A percentile compares a stretch with the other conserved stretches of the same genome.
Evolutionary conservation across 2,888 invertebrate genomes (phyloP).

Genomic region (Limenitis camilla): DNA sequence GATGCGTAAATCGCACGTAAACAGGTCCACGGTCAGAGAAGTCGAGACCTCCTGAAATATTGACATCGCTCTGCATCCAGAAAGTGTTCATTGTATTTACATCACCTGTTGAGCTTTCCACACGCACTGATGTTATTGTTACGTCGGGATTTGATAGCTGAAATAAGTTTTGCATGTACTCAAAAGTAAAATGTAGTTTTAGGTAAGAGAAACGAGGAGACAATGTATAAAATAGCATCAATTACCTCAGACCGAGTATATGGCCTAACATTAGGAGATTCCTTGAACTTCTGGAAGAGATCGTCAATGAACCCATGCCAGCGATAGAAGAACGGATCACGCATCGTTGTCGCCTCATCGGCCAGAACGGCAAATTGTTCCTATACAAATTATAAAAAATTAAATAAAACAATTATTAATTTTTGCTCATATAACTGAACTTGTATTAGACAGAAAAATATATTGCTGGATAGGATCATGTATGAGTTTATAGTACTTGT

Average conservation of each 20-base stretch:
- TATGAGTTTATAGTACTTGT: too few species aligned
- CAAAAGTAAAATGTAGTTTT: background rate
- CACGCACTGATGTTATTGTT: constrained; percentile 59
- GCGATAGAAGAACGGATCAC: constrained; percentile 90
- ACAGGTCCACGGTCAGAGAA: constrained; percentile 81
- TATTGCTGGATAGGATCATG: too few species aligned
- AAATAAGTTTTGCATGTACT: constrained; percentile 9
- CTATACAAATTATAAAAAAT: constrained; percentile 44
- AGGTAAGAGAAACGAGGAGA: background rate
- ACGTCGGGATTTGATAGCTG: constrained; percentile 79
- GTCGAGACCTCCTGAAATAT: constrained; percentile 86
- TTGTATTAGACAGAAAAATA: background rate
- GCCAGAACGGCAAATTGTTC: constrained; percentile 87
- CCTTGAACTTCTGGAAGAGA: constrained; percentile 82
- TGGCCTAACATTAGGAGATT: constrained; percentile 47
- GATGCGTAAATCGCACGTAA: constrained; percentile 82
- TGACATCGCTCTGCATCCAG: constrained; percentile 87
- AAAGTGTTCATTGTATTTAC: constrained; percentile 79
- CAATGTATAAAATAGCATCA: constrained; percentile 7
- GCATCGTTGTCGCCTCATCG: constrained; percentile 88
- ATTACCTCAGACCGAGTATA: constrained; percentile 63
- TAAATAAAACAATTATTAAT: background rate
- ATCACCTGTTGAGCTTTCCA: constrained; percentile 61
- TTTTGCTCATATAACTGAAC: background rate
- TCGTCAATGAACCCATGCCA: constrained; percentile 88